Base-by-base conservation (phyloP, 2,113 vertebrate species). In the Austrofundulus limnaeus region DNA sequence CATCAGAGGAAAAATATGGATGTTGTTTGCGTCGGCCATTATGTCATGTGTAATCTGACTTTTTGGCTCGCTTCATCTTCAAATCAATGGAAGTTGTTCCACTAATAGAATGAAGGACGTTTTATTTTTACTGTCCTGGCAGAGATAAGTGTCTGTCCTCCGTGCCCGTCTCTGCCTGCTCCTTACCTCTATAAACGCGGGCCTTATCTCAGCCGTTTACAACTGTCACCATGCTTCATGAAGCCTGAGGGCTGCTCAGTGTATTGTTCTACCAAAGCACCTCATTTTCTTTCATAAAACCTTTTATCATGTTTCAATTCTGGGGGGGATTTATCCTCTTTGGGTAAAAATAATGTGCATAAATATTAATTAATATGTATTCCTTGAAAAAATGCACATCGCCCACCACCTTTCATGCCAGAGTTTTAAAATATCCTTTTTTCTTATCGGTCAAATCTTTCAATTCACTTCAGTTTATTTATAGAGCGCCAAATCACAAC, bases 111-210 rank as follows among this genome's bases (percentile, higher is more conserved):
- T 75, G 66, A 90, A 87, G 79, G 88, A 64, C 77, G 53, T 70
- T 85, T 76, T 61, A 47, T 62, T 89, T 81, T 78, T 80, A 82
- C 37, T 56, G 81, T 82, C 80, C 53, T 11, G 19, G 16, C 12
- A 21, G 45, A 80, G 89, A 90, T 92, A 90, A 90, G 84, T 4
- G 65, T 52, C 67, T 81, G 87, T 90, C 89, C 90, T 92, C 89
- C 66, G 91, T 92, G 87, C 74, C 78, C 64, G 80, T 91, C 91
- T 88, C 88, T 85, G 88, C 81, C 88, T 87, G 85, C 84, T 89
- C 91, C 88, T 58, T 76, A 77, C 80, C 51, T 68, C 88, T 75
- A 91, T 92, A 92, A 92, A 91, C 75, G 81, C 34, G 7, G 10
- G 19, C 41, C 86, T 92, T 92, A 92, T 92, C 88, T 11, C 66